Conservation (phyloP, 2,113 vertebrate genomes). For the Atherinomorus stipes region DNA sequence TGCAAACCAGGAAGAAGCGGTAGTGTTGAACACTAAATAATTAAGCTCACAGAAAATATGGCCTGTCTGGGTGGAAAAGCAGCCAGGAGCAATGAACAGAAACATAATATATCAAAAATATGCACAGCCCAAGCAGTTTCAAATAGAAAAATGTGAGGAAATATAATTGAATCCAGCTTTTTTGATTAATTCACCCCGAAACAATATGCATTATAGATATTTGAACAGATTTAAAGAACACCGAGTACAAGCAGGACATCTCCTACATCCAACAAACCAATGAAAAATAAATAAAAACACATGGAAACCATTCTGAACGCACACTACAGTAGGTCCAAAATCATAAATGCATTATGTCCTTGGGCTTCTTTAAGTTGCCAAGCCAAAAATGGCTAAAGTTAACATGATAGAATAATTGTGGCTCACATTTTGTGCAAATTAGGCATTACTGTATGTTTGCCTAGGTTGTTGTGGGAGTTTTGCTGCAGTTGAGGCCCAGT, state of each 20-base stretch:
- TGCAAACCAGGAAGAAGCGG: constrained; percentile 18
- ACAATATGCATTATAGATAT: neutral
- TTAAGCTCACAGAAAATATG: constrained; percentile 8
- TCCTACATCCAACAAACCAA: constrained; percentile 19
- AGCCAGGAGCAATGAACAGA: constrained; percentile 18
- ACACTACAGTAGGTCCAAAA: constrained; percentile 17
- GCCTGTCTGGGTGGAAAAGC: constrained; percentile 22
- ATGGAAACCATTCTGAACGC: constrained; percentile 30
- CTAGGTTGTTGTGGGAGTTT: constrained; percentile 3
- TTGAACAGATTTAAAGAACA: constrained; percentile 7
- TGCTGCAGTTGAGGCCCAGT: neutral
- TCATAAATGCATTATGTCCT: constrained; percentile 26
- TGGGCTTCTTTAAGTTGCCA: constrained; percentile 25
- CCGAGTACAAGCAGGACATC: neutral
- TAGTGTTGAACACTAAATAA: constrained; percentile 34
- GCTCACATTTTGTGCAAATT: neutral
- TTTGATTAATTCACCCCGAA: constrained; percentile 4
- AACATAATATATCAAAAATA: constrained; percentile 27
- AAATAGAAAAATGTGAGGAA: neutral
- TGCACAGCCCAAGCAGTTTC: constrained; percentile 15
- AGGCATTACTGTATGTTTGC: neutral
- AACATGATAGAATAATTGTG: constrained; percentile 7
- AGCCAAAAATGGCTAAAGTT: constrained; percentile 19
- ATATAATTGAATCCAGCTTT: constrained; percentile 17
- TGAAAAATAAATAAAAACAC: constrained; percentile 40